Percentiles rank a stretch among this genome's conserved stretches.
Evolutionary conservation across 1,140 invertebrate genomes (phyloP).

Genomic region (Drosophila tsacasi): DNA sequence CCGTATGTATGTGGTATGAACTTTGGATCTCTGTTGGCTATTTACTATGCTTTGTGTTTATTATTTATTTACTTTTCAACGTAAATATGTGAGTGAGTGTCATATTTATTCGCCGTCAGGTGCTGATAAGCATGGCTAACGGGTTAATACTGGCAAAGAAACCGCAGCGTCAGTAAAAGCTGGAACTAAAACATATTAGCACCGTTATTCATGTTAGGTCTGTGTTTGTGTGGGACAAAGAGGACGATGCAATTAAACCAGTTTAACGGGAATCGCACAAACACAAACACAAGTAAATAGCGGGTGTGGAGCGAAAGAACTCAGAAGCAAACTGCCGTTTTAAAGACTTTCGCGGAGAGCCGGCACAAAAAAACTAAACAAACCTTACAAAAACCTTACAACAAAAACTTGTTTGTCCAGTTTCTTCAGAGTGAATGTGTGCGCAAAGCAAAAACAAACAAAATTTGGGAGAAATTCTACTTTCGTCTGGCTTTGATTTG

Average conservation of each 20-base stretch:
- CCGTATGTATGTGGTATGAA: slow-evolving; percentile 23
- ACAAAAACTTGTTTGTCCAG: slow-evolving; percentile 69
- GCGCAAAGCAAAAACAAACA: slow-evolving; percentile 52
- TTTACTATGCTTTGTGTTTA: slow-evolving; percentile 32
- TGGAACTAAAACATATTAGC: slow-evolving; percentile 12
- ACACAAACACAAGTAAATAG: slow-evolving; percentile 21
- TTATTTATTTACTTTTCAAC: slow-evolving; percentile 35
- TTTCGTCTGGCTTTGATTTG: slow-evolving; percentile 66
- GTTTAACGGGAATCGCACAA: slow-evolving; percentile 69
- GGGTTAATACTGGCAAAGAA: slow-evolving; percentile 28
- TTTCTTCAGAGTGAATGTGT: slow-evolving; percentile 21
- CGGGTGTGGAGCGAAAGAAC: slow-evolving; percentile 15
- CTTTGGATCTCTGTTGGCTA: slow-evolving; percentile 46
- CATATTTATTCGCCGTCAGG: slow-evolving; percentile 3
- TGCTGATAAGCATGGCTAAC: slow-evolving; percentile 46
- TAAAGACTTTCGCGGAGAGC: slow-evolving; percentile 73
- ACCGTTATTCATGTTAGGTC: slow-evolving; percentile 12
- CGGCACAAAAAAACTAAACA: slow-evolving; percentile 67
- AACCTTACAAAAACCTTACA: slow-evolving; percentile 38
- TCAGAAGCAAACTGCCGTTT: slow-evolving; percentile 55
- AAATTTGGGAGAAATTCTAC: slow-evolving; percentile 81
- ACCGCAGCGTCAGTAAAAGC: slow-evolving; percentile 12
- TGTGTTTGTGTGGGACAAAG: slow-evolving; percentile 27
- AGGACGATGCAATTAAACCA: slow-evolving; percentile 75
- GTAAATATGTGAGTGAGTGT: not conserved